Conservation (phyloP, 2,888 invertebrate genomes). For the Gnatocerus cornutus region DNA sequence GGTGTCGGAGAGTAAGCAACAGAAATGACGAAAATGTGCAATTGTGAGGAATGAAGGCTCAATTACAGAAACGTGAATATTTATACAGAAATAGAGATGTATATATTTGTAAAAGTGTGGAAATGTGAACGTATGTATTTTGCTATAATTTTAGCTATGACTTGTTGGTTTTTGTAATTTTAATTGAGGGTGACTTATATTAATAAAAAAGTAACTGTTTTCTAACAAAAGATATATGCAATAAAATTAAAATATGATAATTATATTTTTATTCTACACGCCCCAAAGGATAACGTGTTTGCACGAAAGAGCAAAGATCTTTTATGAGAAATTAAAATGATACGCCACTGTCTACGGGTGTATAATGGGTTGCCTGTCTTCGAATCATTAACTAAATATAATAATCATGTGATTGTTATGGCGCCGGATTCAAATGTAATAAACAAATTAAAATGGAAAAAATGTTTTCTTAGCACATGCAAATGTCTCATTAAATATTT, state of each 20-base stretch:
- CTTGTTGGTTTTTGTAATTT: constrained; percentile 35
- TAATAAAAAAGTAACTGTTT: constrained; percentile 35
- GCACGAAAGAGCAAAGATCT: no score
- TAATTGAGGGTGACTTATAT: constrained; percentile 38
- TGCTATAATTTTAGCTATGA: constrained; percentile 31
- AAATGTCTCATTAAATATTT: no score
- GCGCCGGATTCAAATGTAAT: no score
- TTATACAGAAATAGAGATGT: constrained; percentile 26
- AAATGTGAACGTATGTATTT: constrained; percentile 12
- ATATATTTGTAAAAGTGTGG: constrained; percentile 36
- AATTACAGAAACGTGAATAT: constrained; percentile 31
- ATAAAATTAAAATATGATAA: constrained; percentile 11
- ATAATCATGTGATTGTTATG: no score
- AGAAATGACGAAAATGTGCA: constrained; percentile 47
- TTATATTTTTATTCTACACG: not conserved
- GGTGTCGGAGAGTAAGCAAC: constrained; percentile 64
- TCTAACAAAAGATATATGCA: constrained; percentile 34
- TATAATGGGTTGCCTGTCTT: constrained; percentile 5
- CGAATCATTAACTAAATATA: not conserved
- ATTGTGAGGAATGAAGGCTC: constrained; percentile 22
- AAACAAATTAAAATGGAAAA: no score
- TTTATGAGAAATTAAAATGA: no score
- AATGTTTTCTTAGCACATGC: no score
- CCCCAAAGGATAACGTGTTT: no score
- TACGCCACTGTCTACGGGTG: not conserved